Evolutionary conservation across 2,797 vertebrate species (phyloP), one percentile per base, ranked within the genome.

Genomic region (Sphenodon punctatus): DNA sequence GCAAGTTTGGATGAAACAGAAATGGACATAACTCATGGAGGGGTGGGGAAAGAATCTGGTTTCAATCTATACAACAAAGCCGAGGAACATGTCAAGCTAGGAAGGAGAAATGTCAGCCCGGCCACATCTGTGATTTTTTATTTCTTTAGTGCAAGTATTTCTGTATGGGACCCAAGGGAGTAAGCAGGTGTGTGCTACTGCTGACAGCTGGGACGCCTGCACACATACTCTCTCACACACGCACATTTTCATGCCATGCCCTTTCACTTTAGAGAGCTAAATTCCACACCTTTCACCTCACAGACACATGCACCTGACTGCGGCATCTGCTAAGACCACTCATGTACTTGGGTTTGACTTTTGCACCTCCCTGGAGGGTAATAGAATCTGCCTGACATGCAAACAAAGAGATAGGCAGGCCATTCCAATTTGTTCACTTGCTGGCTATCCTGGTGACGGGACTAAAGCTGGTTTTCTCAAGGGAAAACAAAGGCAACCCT

Each of bases 41-140:
- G 38, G 61, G 19, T 19, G 6, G 17, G 55, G 82, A 84, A 86
- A 75, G 89, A 93, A 89, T 87, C 89, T 92, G 93, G n/a, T 91
- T 92, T 89, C 85, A 91, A 92, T 93, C 86, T 84, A 75, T 78
- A 90, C 89, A 88, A 90, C 89, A 92, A 94, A 93, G 89, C 68
- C 82, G 69, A 90, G 87, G 75, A 87, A 88, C 90, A 75, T 87
- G 88, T 85, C 87, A 92, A 86, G 77, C 23, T 66, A 68, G 88
- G 88, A 89, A 84, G 77, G 77, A 89, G 83, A 90, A 88, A 89
- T 69, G 63, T 91, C 89, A 90, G 51, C 65, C 70, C 79, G 80
- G 68, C 81, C 74, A 73, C 1, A 1, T 63, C 43, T 53, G 48
- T 49, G 68, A n/a, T n/a, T 38, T 89, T 92, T 92, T 89, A 91